Conservation (phyloP, 2,888 invertebrate species). For the Salticus scenicus region DNA sequence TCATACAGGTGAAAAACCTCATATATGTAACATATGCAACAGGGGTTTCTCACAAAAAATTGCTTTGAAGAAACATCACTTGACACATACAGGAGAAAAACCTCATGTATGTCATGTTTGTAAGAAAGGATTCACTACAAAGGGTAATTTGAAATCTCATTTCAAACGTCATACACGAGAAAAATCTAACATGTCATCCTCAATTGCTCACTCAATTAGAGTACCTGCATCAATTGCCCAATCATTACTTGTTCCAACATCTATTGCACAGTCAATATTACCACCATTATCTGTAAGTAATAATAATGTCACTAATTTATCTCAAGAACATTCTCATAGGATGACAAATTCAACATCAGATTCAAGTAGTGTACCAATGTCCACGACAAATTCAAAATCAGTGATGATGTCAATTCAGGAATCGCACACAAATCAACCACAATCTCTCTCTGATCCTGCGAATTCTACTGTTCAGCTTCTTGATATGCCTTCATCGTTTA, state of each 20-base stretch:
- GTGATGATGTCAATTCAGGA: not conserved
- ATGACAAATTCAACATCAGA: conserved; percentile 14
- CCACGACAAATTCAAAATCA: conserved; percentile 8
- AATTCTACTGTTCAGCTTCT: not conserved
- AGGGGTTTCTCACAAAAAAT: conserved; percentile 52
- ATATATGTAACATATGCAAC: conserved; percentile 48
- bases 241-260: conserved; percentile 55
- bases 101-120: conserved; percentile 61
- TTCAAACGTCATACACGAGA: conserved; percentile 48
- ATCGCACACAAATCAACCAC: not conserved
- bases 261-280: conserved; percentile 55
- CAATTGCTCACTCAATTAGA: conserved; percentile 54
- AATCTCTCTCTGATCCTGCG: not conserved
- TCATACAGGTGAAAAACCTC: conserved; percentile 57
- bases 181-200: conserved; percentile 42
- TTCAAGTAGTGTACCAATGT: conserved; percentile 21
- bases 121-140: conserved; percentile 52
- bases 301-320: not conserved
- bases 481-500: conserved; percentile 10
- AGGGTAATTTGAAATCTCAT: conserved; percentile 59
- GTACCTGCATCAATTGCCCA: conserved; percentile 56
- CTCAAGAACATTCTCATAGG: conserved; percentile 29
- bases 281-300: not conserved
- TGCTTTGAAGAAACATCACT: conserved; percentile 49
- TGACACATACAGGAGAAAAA: conserved; percentile 62